Conservation (phyloP, 2,113 vertebrate genomes). For the Rhineura floridana region DNA sequence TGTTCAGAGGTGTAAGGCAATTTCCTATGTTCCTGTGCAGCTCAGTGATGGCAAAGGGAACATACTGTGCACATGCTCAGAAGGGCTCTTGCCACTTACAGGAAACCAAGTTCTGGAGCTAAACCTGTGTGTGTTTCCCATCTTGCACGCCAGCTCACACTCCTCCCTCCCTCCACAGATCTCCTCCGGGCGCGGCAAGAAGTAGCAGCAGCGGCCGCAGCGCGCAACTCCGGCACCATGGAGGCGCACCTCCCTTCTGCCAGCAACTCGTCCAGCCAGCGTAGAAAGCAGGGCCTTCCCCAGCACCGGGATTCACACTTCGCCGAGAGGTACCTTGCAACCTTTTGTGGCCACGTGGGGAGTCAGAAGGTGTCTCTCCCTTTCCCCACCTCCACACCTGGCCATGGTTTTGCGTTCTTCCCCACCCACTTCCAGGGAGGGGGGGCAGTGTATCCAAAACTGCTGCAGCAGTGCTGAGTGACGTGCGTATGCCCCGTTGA, state of each 20-base stretch:
- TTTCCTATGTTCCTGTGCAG: no score
- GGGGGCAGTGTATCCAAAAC: no score
- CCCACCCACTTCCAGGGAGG: neutral
- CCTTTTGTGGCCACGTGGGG: neutral
- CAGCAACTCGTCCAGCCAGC: constrained; percentile 80
- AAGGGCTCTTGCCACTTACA: neutral
- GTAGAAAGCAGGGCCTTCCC: constrained; percentile 91
- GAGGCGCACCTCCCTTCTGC: constrained; percentile 88
- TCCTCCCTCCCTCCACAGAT: constrained; percentile 72
- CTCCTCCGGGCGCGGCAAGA: constrained; percentile 90
- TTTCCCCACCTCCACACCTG: neutral
- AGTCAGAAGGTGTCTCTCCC: no score
- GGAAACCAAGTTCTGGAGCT: no score
- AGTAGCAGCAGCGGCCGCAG: constrained; percentile 81
- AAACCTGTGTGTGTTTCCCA: neutral
- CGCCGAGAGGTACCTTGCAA: constrained; percentile 83
- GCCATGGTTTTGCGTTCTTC: neutral
- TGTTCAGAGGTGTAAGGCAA: no score
- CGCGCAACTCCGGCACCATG: constrained; percentile 83
- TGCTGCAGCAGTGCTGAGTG: neutral
- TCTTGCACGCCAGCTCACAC: neutral
- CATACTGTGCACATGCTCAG: neutral
- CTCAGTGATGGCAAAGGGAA: no score
- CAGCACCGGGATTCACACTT: constrained; percentile 90
- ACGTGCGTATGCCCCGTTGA: neutral